Percentiles rank a stretch among this genome's conserved stretches.
These are phyloP conservation scores for Cyrtonyx montezumae DNA, from an alignment of 2,113 vertebrate genomes.

Conservation along the genomic window DNA sequence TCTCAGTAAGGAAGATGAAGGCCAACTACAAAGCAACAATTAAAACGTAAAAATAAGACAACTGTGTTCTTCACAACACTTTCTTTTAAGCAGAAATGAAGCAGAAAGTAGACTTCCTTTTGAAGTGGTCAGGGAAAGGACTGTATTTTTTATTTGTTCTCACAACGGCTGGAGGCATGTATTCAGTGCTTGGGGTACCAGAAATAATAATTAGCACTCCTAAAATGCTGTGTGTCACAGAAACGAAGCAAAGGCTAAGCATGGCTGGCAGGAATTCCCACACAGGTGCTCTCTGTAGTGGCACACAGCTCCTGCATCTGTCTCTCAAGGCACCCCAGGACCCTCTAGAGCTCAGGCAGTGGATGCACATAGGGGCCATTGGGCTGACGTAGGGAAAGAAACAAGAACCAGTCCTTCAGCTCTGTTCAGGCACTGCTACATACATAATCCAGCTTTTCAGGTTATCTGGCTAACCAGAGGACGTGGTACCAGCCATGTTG, in stretches of 20 bases:
- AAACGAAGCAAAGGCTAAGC: background rate
- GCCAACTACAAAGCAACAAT: background rate
- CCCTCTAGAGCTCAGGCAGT: background rate
- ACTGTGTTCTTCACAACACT: background rate
- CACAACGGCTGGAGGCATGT: background rate
- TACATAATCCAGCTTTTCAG: background rate
- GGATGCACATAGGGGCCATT: fast-evolving
- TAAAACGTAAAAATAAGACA: background rate
- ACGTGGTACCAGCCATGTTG: background rate
- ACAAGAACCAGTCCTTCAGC: background rate
- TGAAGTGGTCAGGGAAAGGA: background rate
- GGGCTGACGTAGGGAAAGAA: background rate
- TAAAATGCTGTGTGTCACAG: fast-evolving
- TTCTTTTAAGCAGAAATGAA: background rate
- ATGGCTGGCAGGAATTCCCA: background rate
- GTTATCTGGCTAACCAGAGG: background rate
- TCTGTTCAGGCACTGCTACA: background rate
- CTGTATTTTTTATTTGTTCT: background rate
- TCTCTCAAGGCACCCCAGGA: background rate
- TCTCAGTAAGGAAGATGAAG: background rate
- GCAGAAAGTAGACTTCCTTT: background rate
- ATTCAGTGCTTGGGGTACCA: background rate
- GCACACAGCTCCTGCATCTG: background rate
- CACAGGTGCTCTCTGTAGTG: background rate
- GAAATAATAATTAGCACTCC: conserved; percentile 9